Evolutionary conservation across 2,888 invertebrate genomes (phyloP).

Genomic region (Autographa gamma): DNA sequence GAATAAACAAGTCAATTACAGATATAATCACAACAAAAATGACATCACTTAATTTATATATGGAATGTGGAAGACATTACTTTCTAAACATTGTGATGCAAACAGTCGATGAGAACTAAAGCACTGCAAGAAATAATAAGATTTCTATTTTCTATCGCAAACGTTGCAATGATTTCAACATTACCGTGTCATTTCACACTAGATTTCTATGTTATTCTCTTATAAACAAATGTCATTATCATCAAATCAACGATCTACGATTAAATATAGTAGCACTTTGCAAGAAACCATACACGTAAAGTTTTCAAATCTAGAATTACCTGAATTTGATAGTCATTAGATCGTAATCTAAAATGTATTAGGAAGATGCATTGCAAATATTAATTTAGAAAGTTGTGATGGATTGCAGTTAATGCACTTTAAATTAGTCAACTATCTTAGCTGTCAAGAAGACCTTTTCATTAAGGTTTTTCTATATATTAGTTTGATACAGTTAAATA

Average conservation of each 20-base stretch:
- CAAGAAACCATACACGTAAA: background rate
- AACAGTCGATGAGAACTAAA: conserved; percentile 53
- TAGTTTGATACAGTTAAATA: too few relatives aligned
- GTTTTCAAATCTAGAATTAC: background rate
- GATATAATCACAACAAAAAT: conserved; percentile 23
- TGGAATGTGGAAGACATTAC: conserved; percentile 36
- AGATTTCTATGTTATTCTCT: background rate
- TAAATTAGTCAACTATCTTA: background rate
- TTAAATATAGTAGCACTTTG: background rate
- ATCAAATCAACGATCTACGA: background rate
- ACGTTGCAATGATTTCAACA: conserved; percentile 27
- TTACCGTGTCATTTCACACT: conserved; percentile 26
- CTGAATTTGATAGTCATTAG: conserved; percentile 14
- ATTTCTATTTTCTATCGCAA: conserved; percentile 46
- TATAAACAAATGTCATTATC: background rate
- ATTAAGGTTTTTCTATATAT: too few relatives aligned
- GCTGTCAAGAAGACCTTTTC: background rate
- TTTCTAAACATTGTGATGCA: conserved; percentile 52
- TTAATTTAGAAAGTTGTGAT: conserved; percentile 11
- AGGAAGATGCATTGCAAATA: background rate
- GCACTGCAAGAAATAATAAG: conserved; percentile 39
- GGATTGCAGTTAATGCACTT: conserved; percentile 6
- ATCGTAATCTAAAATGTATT: conserved; percentile 29
- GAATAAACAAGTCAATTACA: conserved; percentile 24
- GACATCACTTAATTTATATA: conserved; percentile 24